These are phyloP conservation scores for Rhea pennata DNA, from an alignment of 2,113 vertebrate species.

Conservation along the genomic window DNA sequence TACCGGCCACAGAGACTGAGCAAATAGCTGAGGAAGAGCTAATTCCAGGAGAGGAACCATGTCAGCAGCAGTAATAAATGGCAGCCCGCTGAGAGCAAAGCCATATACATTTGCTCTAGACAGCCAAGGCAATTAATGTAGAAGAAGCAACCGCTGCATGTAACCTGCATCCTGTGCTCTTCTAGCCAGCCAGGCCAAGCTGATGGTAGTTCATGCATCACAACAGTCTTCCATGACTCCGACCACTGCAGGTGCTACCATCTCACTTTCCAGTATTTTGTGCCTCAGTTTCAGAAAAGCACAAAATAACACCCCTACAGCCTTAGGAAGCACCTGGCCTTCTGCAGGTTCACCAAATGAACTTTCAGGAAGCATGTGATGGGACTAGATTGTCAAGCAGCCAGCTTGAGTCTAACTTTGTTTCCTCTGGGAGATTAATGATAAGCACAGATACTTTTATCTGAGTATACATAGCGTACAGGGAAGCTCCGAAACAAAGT, in stretches of 20 bases:
- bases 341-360: not conserved
- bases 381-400: not conserved
- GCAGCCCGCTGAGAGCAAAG: not conserved
- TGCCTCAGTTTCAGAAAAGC: not conserved
- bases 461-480: rapidly evolving
- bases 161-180: not conserved
- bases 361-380: not conserved
- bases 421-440: not conserved
- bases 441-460: not conserved
- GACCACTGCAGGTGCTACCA: not conserved
- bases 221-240: not conserved
- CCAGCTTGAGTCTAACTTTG: not conserved
- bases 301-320: not conserved
- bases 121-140: not conserved
- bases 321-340: not conserved
- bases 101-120: not conserved
- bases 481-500: not conserved
- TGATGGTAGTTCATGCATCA: not conserved
- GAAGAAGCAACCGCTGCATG: not conserved
- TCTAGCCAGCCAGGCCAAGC: not conserved
- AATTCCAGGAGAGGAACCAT: not conserved
- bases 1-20: not conserved
- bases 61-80: not conserved
- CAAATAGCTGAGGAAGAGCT: not conserved
- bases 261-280: not conserved